Base-by-base conservation (phyloP, 1,140 invertebrate genomes). In the Eumaeus atala region DNA sequence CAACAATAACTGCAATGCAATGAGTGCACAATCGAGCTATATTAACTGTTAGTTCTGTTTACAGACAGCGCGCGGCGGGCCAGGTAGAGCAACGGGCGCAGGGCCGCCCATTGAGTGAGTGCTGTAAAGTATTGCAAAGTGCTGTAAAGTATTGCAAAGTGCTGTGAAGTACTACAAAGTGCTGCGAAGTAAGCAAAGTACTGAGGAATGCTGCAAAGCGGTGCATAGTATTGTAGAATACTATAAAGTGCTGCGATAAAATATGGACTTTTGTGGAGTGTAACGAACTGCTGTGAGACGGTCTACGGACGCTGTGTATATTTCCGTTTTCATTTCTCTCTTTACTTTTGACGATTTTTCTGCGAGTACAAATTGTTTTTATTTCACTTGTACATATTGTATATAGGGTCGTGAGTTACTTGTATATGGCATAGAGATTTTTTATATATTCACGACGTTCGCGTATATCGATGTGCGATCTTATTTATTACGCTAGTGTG, bases 291-390 rank as follows among this genome's bases (percentile, higher is more conserved):
- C 21, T 28, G 21, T 28, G 21, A 6, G 21, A 28, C 21, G 21
- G 21, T 28, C 21, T 6, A 6, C 21, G 21, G 21, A 60, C 69
- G 62, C 38, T 50, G 52, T 77, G 67, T 77, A 81, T 72, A 73
- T 77, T 69, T 70, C 61, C 55, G 64, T 63, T 75, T 69, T 59
- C 53, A 40, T 36, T 36, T 36, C 35, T 9, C 48, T 36, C 35
- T 50, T 50, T 37, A 16, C 12, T 53, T 53, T 36, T 53, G 70
- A 53, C 66, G 73, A 74, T 83, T 81, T 28, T 67, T 85, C 79
- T 82, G 79, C 80, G 81, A 86, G 83, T 86, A 86, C 83, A 86
- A 86, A 86, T 86, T 84, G 80, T 83, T 84, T 84, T 81, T 86
- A 81, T 84, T 83, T 80, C 69, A 70, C 72, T 59, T 86, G 83